Base-by-base conservation (phyloP, 2,888 invertebrate genomes). In the Charanyca ferruginea region DNA sequence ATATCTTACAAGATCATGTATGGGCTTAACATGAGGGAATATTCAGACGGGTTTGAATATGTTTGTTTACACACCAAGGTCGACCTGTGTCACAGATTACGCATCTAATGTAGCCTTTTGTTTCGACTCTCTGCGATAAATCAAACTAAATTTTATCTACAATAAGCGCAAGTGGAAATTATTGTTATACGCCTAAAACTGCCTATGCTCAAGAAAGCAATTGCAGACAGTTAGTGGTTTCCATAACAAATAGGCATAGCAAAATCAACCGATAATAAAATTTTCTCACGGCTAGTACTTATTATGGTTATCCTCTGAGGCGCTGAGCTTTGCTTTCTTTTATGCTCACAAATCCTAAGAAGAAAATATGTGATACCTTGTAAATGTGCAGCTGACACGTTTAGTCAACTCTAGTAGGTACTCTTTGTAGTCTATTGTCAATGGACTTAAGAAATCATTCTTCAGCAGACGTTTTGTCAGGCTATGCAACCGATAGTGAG, bases 21-120 rank as follows among this genome's bases (percentile, higher is more conserved):
- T 23, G 59, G 58, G 54, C 64, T 49, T 42, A 32, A 45, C 38
- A 80, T 69, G 77, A 62, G 57, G 73, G 79, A 58, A 74, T 74
- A 74, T 79, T 74, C 49, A 79, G 32, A 47, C 22, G 42, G 23
- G 48, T 6, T 38, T 45, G 3, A 16, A 51, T 22, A 52, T 25
- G 69, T 35, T 54, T 41, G 32, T 68, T 2, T 25, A 1, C 9
- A 38, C 22, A 23, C 16, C 66, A 67, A 47, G 68, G 68, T 42
- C 41, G 47, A 20, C 11, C 54, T 54, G 41, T 25, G 32, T 9
- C 55, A 28, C n/a, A 32, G 38, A 67, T 49, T 28, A 48, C 8
- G 2, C 2, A 18, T 74, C 18, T 44, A 1, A 7, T 25, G 18
- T 13, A 42, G 22, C 48, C 22, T 32, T 23, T 22, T 23, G 23